Conservation (phyloP, 2,888 invertebrate species). For the Colletes collaris region DNA sequence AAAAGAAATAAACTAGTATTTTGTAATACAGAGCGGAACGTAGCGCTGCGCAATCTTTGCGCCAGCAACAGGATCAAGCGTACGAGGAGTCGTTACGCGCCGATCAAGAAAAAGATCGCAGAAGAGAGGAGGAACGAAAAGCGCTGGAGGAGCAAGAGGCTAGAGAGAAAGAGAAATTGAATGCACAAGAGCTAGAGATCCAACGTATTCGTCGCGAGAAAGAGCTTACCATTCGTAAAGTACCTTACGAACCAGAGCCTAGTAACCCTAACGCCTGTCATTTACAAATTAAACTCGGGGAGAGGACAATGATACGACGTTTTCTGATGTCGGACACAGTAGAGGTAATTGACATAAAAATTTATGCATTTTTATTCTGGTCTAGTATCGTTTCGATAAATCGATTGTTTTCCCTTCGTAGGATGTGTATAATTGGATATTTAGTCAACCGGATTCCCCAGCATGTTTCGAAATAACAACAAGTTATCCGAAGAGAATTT, state of each 20-base stretch:
- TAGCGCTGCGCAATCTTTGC: slow-evolving; percentile 92
- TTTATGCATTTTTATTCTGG: not conserved
- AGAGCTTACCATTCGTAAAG: slow-evolving; percentile 86
- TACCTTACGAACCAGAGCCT: slow-evolving; percentile 91
- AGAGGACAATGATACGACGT: slow-evolving; percentile 93
- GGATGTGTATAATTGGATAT: slow-evolving; percentile 97
- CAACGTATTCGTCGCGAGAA: slow-evolving; percentile 88
- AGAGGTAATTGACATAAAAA: slow-evolving; percentile 85
- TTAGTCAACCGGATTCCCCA: slow-evolving; percentile 96
- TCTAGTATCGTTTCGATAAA: not conserved
- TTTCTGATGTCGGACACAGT: slow-evolving; percentile 92
- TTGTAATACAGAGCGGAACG: slow-evolving; percentile 87
- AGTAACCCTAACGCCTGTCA: slow-evolving; percentile 89
- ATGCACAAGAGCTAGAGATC: slow-evolving; percentile 84
- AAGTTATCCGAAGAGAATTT: slow-evolving; percentile 95
- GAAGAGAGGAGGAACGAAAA: slow-evolving; percentile 86
- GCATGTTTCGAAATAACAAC: slow-evolving; percentile 97
- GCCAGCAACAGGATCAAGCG: slow-evolving; percentile 96
- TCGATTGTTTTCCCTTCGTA: slow-evolving; percentile 83
- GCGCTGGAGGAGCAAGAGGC: slow-evolving; percentile 84
- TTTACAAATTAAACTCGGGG: slow-evolving; percentile 96
- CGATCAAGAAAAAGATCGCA: slow-evolving; percentile 97
- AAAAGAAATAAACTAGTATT: no score
- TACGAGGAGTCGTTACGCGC: slow-evolving; percentile 95
- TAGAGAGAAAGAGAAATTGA: slow-evolving; percentile 83